Base-by-base conservation (phyloP, 2,888 invertebrate species). In the Pemphredon lugubris region DNA sequence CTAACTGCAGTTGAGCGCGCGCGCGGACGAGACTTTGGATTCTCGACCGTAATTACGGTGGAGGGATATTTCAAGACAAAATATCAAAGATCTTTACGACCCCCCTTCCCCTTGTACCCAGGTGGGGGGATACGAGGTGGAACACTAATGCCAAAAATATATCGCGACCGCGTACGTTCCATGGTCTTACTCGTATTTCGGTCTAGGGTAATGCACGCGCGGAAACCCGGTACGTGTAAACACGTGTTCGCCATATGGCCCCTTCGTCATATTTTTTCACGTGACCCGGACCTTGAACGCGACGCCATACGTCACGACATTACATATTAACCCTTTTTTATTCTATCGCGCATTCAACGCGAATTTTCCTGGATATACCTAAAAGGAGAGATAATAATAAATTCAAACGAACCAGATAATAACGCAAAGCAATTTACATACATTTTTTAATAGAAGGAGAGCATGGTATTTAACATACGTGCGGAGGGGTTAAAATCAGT, bases 211-310 rank as follows among this genome's bases (percentile, higher is more conserved):
- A 70, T 60, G 67, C 68, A 66, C 67, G 55, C 3, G 7, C 7
- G 7, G 65, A 73, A 72, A 70, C 58, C 60, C 23, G 44, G 11
- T 48, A 37, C 40, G 23, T 26, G 73, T 59, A 64, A 72, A 83
- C 83, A 83, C 83, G 73, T 81, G 84, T 65, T 51, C 57, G 53
- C 75, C 83, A 82, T 73, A 75, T 81, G 83, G 70, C 71, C 45
- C 16, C 40, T 42, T 21, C 45, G 60, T 42, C 18, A 18, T 48
- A 75, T 64, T 78, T 77, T 75, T 70, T 57, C 45, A 5, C 48
- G 21, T 39, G 57, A 66, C 44, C 65, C 75, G 75, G 83, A 83
- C 83, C 83, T 82, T 81, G 79, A 82, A 74, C 72, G 57, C 45
- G 16, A 14, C 1, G 59, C 47, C 65, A 55, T 44, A 16, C 21